These are phyloP conservation scores for Coelinius sp. DNA, from an alignment of 2,888 invertebrate species.

Conservation along the genomic window DNA sequence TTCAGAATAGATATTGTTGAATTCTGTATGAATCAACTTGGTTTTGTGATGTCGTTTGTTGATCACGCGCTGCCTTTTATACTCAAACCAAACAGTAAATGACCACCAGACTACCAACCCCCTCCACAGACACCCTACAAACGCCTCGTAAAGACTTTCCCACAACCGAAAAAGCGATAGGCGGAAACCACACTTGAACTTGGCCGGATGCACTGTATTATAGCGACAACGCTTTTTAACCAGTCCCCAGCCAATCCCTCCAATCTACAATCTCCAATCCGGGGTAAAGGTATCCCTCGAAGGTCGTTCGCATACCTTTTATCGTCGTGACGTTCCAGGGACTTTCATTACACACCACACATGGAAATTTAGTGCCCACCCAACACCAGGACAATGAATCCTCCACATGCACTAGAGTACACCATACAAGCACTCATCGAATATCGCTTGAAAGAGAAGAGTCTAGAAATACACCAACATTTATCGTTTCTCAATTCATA, in stretches of 20 bases:
- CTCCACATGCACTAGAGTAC: background rate
- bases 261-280: slow-evolving; percentile 20
- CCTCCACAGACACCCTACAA: slow-evolving; percentile 28
- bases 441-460: background rate
- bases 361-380: slow-evolving; percentile 32
- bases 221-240: slow-evolving; percentile 22
- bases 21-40: slow-evolving; percentile 63
- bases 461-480: background rate
- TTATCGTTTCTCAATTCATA: background rate
- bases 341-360: slow-evolving; percentile 29
- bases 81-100: slow-evolving; percentile 44
- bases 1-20: slow-evolving; percentile 56
- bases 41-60: slow-evolving; percentile 63
- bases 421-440: background rate
- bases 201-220: slow-evolving; percentile 51
- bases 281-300: slow-evolving; percentile 23
- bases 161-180: slow-evolving; percentile 39
- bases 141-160: slow-evolving; percentile 45
- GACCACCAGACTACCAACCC: slow-evolving; percentile 27
- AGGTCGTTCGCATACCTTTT: slow-evolving; percentile 10
- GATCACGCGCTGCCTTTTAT: slow-evolving; percentile 63
- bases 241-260: slow-evolving; percentile 18
- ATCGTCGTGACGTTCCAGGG: slow-evolving; percentile 15
- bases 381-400: slow-evolving; percentile 27
- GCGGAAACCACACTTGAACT: slow-evolving; percentile 54